Evolutionary conservation across 2,113 vertebrate genomes (phyloP), one percentile per base, ranked within the genome.

Genomic region (Egretta garzetta): DNA sequence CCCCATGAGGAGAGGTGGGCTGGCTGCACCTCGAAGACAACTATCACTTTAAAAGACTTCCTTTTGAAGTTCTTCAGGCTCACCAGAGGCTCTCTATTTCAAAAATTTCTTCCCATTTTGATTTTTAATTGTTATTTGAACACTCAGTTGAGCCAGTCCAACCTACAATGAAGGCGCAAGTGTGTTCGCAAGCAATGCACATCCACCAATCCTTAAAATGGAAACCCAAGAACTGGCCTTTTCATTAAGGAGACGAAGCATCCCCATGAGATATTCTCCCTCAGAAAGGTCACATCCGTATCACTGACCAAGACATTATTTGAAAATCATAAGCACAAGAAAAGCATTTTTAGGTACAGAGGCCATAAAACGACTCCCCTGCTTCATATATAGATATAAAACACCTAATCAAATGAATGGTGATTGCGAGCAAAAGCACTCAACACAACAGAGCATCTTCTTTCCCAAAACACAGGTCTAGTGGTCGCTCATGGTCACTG

Each of bases 361-460:
- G 24, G 45, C 53, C 30, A 47, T 7, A 53, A 68, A 87, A 47
- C 1, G 1, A 16, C 37, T 15, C 28, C 49, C 24, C n/a, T 26
- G 32, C 32, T 47, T 12, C 18, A 7, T 0, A 7, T 1, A 17
- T 2, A 49, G 41, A 15, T 20, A 64, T 0, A 59, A 85, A 88
- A 8, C n/a, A 28, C 59, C 74, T 10, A 3, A 60, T 4, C 16
- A 75, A 79, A 59, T 64, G 43, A 30, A 52, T 30, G 33, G 23
- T 19, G 45, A 26, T 33, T 23, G 33, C 33, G 50, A 81, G 43
- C 35, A 23, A 6, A 18, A 52, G 62, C 62, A 3, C 39, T 50
- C 28, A 1, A 39, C 1, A 0, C 35, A 39, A 5, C 14, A 1
- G 14, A 26, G 62, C 1, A 39, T 9, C 17, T 64, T 33, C 76